Base-by-base conservation (phyloP, 2,888 invertebrate genomes). In the Epistrophe grossulariae region DNA sequence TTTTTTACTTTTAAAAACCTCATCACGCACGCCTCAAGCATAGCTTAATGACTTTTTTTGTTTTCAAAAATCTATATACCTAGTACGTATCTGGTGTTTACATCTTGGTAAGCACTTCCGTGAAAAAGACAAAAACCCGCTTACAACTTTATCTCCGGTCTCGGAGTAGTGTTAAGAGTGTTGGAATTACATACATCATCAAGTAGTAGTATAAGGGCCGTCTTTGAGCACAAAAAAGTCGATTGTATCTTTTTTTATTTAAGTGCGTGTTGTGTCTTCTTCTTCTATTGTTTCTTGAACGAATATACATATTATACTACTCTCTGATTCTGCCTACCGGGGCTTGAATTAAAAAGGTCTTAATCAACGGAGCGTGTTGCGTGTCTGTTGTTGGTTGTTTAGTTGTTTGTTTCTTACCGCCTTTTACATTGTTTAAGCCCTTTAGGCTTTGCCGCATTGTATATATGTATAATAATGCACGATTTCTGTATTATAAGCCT, bases 331-430 rank as follows among this genome's bases (percentile, higher is more conserved):
- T 48, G 71, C 77, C 71, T 19, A 76, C 24, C 28, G 28, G 45
- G 28, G 45, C 68, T 81, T 62, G 59, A 60, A 84, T 72, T 66
- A 77, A 80, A 66, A 81, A 77, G 66, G 84, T 81, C 84, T 84
- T 80, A 84, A 84, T 84, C 84, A 84, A 71, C 76, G 84, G 60
- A 84, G 84, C 84, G 84, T 84, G 84, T 84, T 84, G 84, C 80
- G 84, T 84, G 84, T 77, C 84, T 71, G 66, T 74, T 77, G 79
- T 64, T 76, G 84, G 50, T 79, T 68, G 60, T 59, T 66, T 55
- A 52, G 73, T 57, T 68, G 60, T 79, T 83, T 83, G 73, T 55
- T 73, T 79, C 72, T 60, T 45, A 45, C 55, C 73, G 79, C 68
- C 45, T 71, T 50, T 68, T 72, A 81, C 72, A 81, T 84, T 73